Evolutionary conservation across 2,888 invertebrate species (phyloP).

Genomic region (Mythimna lalbum): DNA sequence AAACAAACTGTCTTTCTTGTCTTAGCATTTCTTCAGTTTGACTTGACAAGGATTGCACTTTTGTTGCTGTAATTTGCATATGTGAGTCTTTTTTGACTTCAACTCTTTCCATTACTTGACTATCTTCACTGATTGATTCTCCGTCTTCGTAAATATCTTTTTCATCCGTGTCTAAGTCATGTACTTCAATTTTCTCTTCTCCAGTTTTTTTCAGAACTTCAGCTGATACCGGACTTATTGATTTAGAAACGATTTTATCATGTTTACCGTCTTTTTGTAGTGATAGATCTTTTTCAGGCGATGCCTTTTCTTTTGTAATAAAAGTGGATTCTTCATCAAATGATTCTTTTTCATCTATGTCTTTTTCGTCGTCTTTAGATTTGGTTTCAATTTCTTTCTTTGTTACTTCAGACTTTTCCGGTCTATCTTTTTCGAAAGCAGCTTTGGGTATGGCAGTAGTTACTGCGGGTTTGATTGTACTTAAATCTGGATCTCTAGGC

Average conservation of each 20-base stretch:
- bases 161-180: conserved; percentile 50
- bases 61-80: conserved; percentile 49
- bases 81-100: conserved; percentile 55
- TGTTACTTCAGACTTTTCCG: conserved; percentile 41
- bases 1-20: conserved; percentile 66
- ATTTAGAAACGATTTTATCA: conserved; percentile 24
- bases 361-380: conserved; percentile 67
- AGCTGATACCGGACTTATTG: background rate
- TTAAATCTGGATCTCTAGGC: background rate
- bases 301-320: background rate
- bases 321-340: conserved; percentile 18
- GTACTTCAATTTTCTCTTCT: conserved; percentile 21
- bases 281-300: background rate
- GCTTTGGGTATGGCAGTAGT: background rate
- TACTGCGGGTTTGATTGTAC: conserved; percentile 3
- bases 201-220: conserved; percentile 2
- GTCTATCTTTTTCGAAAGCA: conserved; percentile 2
- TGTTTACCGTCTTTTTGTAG: conserved; percentile 21
- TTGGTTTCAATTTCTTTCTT: conserved; percentile 67
- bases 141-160: conserved; percentile 67
- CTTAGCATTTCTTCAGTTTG: conserved; percentile 70
- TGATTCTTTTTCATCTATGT: conserved; percentile 67
- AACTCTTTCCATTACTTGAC: conserved; percentile 59
- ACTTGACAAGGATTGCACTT: conserved; percentile 62
- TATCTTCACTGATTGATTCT: conserved; percentile 67